These are phyloP conservation scores for Hassar affinis DNA, from an alignment of 2,113 vertebrate species.

Conservation along the genomic window DNA sequence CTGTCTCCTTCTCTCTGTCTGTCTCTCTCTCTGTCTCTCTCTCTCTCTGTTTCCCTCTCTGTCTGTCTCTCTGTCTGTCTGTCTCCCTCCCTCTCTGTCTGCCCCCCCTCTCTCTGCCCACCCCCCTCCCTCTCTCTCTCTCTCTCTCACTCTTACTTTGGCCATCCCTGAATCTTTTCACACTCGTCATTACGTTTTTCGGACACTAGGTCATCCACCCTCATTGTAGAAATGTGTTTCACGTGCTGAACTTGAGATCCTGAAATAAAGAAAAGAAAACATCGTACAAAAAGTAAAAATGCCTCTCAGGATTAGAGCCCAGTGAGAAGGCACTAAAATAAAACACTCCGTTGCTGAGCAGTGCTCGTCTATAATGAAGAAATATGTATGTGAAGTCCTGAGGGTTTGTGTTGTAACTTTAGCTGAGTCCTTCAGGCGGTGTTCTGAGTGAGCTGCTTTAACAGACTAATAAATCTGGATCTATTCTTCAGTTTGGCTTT, in stretches of 20 bases:
- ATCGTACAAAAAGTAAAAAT: background rate
- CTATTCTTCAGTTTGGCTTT: slow-evolving; percentile 13
- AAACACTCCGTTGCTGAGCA: background rate
- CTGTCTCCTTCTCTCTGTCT: too few relatives aligned
- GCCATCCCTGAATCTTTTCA: background rate
- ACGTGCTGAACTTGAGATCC: background rate
- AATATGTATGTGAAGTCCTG: background rate
- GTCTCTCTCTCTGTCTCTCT: too few relatives aligned
- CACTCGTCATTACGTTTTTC: background rate
- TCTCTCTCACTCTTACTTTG: too few relatives aligned
- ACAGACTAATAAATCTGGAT: slow-evolving; percentile 38
- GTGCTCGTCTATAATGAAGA: background rate
- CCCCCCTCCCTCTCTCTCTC: too few relatives aligned
- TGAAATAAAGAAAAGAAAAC: background rate
- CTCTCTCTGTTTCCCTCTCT: too few relatives aligned
- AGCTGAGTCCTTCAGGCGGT: background rate
- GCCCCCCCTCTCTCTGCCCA: too few relatives aligned
- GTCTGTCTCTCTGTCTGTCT: background rate
- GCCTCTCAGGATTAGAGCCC: background rate
- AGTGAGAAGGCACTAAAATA: background rate
- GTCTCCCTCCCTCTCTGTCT: too few relatives aligned
- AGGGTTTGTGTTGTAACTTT: background rate
- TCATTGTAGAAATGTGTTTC: background rate
- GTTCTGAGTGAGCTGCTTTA: background rate
- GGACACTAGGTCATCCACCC: background rate